phyloP scores from a whole-genome alignment of 2,888 invertebrate genomes.

The Boloria selene region DNA sequence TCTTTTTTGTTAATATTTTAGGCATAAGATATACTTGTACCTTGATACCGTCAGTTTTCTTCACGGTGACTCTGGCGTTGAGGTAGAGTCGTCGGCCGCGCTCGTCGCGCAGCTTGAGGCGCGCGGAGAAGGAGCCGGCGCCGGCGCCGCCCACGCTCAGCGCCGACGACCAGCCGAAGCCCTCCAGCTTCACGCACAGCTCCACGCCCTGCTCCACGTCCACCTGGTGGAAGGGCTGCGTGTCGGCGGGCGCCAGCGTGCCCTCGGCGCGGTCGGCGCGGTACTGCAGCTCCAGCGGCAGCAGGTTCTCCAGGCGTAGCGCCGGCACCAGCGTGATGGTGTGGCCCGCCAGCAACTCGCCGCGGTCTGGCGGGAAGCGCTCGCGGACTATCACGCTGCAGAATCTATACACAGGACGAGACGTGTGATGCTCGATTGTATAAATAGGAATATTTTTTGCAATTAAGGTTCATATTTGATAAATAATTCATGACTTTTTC shows the following conservation, averaged over 20 bases:
- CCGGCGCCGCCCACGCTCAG: slow-evolving; percentile 71
- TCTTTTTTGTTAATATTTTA: no score
- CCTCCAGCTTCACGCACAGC: slow-evolving; percentile 90
- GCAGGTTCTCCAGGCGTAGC: slow-evolving; percentile 91
- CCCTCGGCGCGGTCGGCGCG: slow-evolving; percentile 59
- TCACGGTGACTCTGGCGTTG: slow-evolving; percentile 82
- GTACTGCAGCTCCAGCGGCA: slow-evolving; percentile 91
- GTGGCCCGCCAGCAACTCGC: slow-evolving; percentile 90
- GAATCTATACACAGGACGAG: slow-evolving; percentile 79
- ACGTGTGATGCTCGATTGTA: no score
- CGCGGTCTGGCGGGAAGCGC: slow-evolving; percentile 88
- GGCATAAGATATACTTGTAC: slow-evolving; percentile 63
- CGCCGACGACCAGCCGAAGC: slow-evolving; percentile 88
- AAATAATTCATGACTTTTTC: no score
- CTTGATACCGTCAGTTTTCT: slow-evolving; percentile 71
- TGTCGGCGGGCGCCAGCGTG: slow-evolving; percentile 63
- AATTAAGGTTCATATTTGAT: no score
- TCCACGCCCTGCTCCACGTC: slow-evolving; percentile 88
- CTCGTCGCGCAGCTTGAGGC: slow-evolving; percentile 89
- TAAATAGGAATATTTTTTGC: no score
- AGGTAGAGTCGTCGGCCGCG: slow-evolving; percentile 88
- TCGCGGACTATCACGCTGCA: slow-evolving; percentile 91
- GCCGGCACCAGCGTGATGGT: slow-evolving; percentile 92
- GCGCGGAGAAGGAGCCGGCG: slow-evolving; percentile 81
- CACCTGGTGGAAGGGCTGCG: slow-evolving; percentile 73